phyloP scores from a whole-genome alignment of 2,113 vertebrate species.

The Oncorhynchus masou region DNA sequence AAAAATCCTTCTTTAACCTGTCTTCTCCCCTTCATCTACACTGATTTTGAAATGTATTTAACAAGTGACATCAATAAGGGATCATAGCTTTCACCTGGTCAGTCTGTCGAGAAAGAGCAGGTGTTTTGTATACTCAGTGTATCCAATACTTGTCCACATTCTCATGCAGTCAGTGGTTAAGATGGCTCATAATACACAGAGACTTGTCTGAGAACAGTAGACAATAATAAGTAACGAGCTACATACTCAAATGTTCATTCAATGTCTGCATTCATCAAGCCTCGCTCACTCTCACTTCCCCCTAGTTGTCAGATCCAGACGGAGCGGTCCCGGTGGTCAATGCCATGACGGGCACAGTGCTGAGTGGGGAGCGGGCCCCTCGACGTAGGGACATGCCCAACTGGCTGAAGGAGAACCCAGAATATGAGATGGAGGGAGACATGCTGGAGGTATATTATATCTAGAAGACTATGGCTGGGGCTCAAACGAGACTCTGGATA shows the following conservation, averaged over 20 bases:
- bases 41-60: too few relatives aligned
- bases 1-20: too few relatives aligned
- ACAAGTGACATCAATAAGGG: too few relatives aligned
- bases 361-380: conserved; percentile 78
- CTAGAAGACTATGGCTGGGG: not conserved
- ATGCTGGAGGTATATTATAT: conserved; percentile 80
- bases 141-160: not conserved
- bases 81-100: too few relatives aligned
- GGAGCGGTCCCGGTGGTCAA: conserved; percentile 70
- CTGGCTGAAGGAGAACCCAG: conserved; percentile 90
- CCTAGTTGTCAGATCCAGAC: conserved; percentile 75
- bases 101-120: too few relatives aligned
- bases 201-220: too few relatives aligned
- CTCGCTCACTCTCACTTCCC: not conserved
- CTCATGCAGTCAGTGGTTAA: not conserved
- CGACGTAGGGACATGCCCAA: conserved; percentile 85
- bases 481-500: not conserved
- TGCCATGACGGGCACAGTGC: conserved; percentile 6
- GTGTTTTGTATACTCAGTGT: too few relatives aligned
- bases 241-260: not conserved
- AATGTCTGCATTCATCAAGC: too few relatives aligned
- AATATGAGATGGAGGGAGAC: conserved; percentile 87
- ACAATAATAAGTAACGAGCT: not conserved
- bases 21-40: too few relatives aligned
- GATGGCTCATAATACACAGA: not conserved